Conservation (phyloP, 2,113 vertebrate genomes). For the Hystrix cristata region DNA sequence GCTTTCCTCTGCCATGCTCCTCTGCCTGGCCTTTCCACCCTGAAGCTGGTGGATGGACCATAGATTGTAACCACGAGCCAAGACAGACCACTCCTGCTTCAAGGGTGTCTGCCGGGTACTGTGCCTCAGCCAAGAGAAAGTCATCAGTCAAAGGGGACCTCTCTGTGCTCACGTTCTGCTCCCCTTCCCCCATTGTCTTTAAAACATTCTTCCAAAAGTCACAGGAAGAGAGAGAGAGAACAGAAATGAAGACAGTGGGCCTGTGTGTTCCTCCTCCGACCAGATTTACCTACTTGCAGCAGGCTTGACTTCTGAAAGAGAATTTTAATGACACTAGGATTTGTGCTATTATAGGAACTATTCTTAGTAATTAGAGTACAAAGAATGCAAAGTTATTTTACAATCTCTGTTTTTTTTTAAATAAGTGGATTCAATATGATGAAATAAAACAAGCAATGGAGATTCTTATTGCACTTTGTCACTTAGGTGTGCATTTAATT, state of each 20-base stretch:
- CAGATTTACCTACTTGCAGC: background rate
- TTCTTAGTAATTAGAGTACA: background rate
- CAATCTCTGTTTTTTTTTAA: background rate
- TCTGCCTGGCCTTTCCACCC: background rate
- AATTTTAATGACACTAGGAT: background rate
- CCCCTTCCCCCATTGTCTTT: background rate
- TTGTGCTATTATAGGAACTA: background rate
- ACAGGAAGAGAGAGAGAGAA: background rate
- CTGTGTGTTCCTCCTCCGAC: background rate
- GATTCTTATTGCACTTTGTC: background rate
- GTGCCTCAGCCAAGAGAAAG: background rate
- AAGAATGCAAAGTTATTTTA: background rate
- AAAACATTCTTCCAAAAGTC: background rate
- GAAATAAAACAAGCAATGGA: background rate
- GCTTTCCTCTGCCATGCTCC: background rate
- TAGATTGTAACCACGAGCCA: no score
- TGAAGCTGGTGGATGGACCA: background rate
- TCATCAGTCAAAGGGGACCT: background rate
- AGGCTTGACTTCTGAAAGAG: background rate
- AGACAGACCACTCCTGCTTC: background rate
- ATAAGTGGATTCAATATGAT: background rate
- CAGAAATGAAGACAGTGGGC: background rate
- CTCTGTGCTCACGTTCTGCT: background rate
- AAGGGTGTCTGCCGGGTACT: background rate
- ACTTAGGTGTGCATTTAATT: background rate